phyloP scores from a whole-genome alignment of 2,888 invertebrate genomes.

The Thera britannica region DNA sequence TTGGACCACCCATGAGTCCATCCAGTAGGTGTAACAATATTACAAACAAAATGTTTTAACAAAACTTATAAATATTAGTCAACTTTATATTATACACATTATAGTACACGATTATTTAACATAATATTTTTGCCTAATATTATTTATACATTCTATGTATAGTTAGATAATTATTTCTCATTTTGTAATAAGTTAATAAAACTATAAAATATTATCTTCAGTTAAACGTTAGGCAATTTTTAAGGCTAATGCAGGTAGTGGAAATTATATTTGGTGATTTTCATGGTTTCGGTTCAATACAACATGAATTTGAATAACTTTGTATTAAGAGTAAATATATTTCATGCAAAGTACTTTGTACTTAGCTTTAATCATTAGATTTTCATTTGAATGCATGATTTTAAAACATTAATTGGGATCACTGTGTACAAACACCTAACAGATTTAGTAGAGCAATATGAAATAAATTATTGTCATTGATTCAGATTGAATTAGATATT shows the following conservation, averaged over 20 bases:
- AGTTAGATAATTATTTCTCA: conserved; percentile 79
- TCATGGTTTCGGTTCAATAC: conserved; percentile 68
- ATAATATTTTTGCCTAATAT: conserved; percentile 79
- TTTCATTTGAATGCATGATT: conserved; percentile 20
- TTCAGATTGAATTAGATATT: background rate
- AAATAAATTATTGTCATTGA: background rate
- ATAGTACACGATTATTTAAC: conserved; percentile 83
- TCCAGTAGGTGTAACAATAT: conserved; percentile 81
- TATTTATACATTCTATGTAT: conserved; percentile 83
- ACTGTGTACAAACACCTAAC: background rate
- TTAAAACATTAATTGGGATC: conserved; percentile 11
- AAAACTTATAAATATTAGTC: conserved; percentile 84
- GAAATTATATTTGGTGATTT: conserved; percentile 82
- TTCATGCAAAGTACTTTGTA: conserved; percentile 81
- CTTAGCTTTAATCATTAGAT: conserved; percentile 60
- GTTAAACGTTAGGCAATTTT: conserved; percentile 81
- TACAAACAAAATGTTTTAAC: conserved; percentile 85
- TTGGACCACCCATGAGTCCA: conserved; percentile 82
- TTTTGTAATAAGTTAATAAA: conserved; percentile 85
- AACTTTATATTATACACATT: conserved; percentile 84
- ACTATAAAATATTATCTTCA: conserved; percentile 84
- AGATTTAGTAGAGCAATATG: background rate
- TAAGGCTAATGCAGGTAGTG: conserved; percentile 82
- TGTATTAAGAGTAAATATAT: conserved; percentile 52
- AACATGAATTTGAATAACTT: conserved; percentile 65